Conservation (phyloP, 53 echinoderm and acorn worm genomes). For the Echinarachnius parma region DNA sequence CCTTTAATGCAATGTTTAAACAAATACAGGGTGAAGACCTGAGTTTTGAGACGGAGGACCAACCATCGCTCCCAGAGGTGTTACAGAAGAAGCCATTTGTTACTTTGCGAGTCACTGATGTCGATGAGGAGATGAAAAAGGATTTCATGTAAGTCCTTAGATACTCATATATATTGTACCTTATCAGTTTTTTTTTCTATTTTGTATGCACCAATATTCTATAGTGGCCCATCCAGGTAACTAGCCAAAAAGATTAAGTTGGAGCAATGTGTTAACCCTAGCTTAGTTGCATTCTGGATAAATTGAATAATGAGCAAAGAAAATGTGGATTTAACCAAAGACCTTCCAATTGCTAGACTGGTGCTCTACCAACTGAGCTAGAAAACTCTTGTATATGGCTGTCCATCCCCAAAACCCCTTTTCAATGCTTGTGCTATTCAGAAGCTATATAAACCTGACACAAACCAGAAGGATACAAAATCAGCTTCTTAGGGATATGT, state of each 20-base stretch:
- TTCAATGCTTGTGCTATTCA: no score
- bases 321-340: no score
- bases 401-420: no score
- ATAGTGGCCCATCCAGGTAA: not conserved
- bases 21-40: slow-evolving; percentile 74
- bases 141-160: slow-evolving; percentile 72
- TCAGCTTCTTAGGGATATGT: no score
- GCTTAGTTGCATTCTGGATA: not conserved
- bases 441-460: no score
- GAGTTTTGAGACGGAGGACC: slow-evolving; percentile 75
- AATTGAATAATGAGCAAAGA: not conserved
- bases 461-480: no score
- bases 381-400: no score
- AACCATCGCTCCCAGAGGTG: slow-evolving; percentile 67
- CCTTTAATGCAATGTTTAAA: no score
- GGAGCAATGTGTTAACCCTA: not conserved
- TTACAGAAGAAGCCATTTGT: slow-evolving; percentile 59
- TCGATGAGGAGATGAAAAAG: slow-evolving; percentile 76
- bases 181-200: no score
- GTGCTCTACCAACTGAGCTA: no score
- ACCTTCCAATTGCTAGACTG: no score
- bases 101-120: slow-evolving; percentile 71
- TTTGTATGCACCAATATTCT: no score
- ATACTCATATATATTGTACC: not conserved
- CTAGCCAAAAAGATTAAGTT: not conserved